phyloP scores from a whole-genome alignment of 2,113 vertebrate genomes.

The Tiliqua scincoides region DNA sequence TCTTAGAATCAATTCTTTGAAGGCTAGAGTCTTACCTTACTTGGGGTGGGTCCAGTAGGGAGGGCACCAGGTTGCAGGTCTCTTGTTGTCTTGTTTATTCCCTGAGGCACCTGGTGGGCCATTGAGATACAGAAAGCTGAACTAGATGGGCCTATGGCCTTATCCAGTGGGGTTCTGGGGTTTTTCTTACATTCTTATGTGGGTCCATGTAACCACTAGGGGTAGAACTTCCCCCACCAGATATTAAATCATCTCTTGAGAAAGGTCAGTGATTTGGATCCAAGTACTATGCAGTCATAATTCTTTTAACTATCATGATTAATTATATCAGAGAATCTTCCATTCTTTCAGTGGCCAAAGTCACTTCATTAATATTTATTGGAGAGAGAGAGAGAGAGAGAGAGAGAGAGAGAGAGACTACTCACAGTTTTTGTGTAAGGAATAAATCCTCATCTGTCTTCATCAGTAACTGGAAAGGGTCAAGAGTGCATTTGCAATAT shows the following conservation, averaged over 20 bases:
- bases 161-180: too few species aligned
- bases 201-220: background rate
- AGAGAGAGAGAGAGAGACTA: background rate
- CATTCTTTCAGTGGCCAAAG: conserved; percentile 22
- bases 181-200: too few species aligned
- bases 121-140: too few species aligned
- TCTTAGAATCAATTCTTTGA: too few species aligned
- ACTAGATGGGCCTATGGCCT: too few species aligned
- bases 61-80: too few species aligned
- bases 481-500: conserved; percentile 41
- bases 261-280: conserved; percentile 14
- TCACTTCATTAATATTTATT: conserved; percentile 36
- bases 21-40: too few species aligned
- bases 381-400: conserved; percentile 17
- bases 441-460: conserved; percentile 26
- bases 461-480: conserved; percentile 39
- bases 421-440: conserved; percentile 26
- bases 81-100: too few species aligned
- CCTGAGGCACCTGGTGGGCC: too few species aligned
- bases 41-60: too few species aligned
- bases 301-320: conserved; percentile 30
- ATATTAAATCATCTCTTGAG: background rate
- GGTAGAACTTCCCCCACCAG: background rate
- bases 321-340: conserved; percentile 16
- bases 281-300: background rate